Percentiles rank a stretch among this genome's conserved stretches.
Evolutionary conservation across 2,888 invertebrate species (phyloP).

Genomic region (Xanthia togata): DNA sequence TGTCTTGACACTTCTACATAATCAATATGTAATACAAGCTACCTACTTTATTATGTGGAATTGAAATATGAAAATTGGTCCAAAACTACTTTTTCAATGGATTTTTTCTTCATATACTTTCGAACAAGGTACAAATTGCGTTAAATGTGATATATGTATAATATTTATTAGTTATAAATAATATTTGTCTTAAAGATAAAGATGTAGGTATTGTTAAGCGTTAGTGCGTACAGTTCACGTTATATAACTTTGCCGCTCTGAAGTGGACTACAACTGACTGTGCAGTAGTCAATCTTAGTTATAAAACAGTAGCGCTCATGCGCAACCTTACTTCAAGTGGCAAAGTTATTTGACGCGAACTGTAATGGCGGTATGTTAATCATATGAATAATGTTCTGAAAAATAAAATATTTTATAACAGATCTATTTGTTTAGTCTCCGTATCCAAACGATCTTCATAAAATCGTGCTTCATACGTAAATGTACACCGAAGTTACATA

Average conservation of each 20-base stretch:
- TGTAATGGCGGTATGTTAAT: constrained; percentile 59
- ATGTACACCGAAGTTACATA: too few species aligned
- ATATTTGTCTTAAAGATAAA: constrained; percentile 66
- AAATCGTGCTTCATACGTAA: neutral
- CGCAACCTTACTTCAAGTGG: too few species aligned
- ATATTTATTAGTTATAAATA: constrained; percentile 73
- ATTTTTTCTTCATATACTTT: constrained; percentile 48
- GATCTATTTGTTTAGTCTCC: constrained; percentile 6
- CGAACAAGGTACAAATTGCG: constrained; percentile 81
- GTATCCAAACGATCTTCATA: neutral
- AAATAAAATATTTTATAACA: constrained; percentile 66
- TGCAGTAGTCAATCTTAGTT: too few species aligned
- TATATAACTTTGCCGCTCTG: too few species aligned
- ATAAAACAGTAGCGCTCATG: too few species aligned
- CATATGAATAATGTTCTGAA: constrained; percentile 60
- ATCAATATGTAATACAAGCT: neutral
- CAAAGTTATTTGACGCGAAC: too few species aligned
- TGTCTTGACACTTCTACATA: neutral
- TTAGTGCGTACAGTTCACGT: too few species aligned
- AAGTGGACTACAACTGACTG: too few species aligned
- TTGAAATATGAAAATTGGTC: constrained; percentile 6
- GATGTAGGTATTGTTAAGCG: constrained; percentile 60
- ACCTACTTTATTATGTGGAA: neutral
- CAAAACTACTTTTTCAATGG: constrained; percentile 6
- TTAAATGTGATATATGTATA: constrained; percentile 79